Conservation (phyloP, 2,888 invertebrate species). For the Mantis religiosa region DNA sequence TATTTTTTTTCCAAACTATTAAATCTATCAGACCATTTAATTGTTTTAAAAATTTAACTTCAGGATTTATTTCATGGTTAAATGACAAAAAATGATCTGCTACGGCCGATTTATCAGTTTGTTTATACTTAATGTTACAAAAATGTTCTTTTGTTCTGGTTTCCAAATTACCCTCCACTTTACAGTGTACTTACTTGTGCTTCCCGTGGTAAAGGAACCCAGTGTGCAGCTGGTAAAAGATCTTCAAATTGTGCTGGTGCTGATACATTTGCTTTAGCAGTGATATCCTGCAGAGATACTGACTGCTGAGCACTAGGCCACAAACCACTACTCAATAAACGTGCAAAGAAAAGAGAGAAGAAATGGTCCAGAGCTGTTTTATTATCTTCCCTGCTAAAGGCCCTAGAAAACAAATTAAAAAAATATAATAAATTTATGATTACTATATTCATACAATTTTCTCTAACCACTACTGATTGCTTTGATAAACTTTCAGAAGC, state of each 20-base stretch:
- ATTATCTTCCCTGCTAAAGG: conserved; percentile 53
- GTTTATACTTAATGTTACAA: no score
- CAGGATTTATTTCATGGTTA: no score
- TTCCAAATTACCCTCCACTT: no score
- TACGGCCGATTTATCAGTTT: no score
- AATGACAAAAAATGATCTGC: no score
- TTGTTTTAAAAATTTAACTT: no score
- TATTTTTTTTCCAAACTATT: no score
- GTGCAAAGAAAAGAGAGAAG: conserved; percentile 58
- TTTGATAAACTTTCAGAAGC: no score
- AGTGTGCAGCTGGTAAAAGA: conserved; percentile 60
- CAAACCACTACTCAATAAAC: conserved; percentile 38
- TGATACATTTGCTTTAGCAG: conserved; percentile 7
- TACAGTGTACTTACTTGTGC: conserved; percentile 48
- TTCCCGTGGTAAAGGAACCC: conserved; percentile 66
- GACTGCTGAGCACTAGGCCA: conserved; percentile 25
- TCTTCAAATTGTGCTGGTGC: conserved; percentile 55
- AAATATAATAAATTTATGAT: background rate
- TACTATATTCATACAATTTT: no score
- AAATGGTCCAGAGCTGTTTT: conserved; percentile 60
- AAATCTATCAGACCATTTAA: no score
- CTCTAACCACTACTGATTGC: no score
- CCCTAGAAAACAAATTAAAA: conserved; percentile 47
- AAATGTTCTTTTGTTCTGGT: no score
- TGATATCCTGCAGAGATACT: conserved; percentile 19